Conservation (phyloP, 2,888 invertebrate species). For the Mellilla xanthometata region DNA sequence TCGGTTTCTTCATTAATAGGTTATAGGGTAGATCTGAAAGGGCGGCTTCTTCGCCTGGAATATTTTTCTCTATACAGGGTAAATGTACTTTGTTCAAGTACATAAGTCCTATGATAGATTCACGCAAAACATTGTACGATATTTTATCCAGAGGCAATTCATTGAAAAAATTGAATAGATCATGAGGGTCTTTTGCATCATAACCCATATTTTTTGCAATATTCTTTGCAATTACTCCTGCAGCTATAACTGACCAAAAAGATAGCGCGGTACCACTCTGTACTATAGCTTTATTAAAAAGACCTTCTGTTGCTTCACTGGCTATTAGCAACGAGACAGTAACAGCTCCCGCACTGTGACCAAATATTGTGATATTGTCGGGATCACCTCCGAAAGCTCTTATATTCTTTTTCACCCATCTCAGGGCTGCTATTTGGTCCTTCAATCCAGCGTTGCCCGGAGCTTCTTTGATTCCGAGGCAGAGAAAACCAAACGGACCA, state of each 20-base stretch:
- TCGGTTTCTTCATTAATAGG: constrained; percentile 46
- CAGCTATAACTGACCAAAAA: constrained; percentile 60
- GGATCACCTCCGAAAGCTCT: constrained; percentile 70
- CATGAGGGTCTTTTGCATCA: constrained; percentile 50
- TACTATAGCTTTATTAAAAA: constrained; percentile 62
- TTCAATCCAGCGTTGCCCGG: constrained; percentile 71
- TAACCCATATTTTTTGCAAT: constrained; percentile 53
- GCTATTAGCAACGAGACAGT: constrained; percentile 56
- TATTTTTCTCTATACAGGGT: constrained; percentile 61
- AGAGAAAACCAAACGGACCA: constrained; percentile 63
- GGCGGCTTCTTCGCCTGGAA: constrained; percentile 55
- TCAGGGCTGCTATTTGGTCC: constrained; percentile 68
- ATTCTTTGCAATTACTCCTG: constrained; percentile 25
- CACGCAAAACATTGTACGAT: constrained; percentile 29
- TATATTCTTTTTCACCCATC: constrained; percentile 68
- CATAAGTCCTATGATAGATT: constrained; percentile 11
- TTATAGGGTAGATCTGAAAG: constrained; percentile 62
- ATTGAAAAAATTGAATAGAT: constrained; percentile 58
- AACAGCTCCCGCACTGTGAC: constrained; percentile 68
- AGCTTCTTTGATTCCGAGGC: constrained; percentile 66
- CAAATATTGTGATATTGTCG: constrained; percentile 66
- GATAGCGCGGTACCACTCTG: constrained; percentile 64
- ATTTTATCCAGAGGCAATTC: constrained; percentile 47
- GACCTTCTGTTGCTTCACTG: constrained; percentile 52
- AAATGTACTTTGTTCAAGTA: constrained; percentile 38